These are phyloP conservation scores for Hipposideros larvatus DNA, from an alignment of 2,797 vertebrate species.

Conservation along the genomic window DNA sequence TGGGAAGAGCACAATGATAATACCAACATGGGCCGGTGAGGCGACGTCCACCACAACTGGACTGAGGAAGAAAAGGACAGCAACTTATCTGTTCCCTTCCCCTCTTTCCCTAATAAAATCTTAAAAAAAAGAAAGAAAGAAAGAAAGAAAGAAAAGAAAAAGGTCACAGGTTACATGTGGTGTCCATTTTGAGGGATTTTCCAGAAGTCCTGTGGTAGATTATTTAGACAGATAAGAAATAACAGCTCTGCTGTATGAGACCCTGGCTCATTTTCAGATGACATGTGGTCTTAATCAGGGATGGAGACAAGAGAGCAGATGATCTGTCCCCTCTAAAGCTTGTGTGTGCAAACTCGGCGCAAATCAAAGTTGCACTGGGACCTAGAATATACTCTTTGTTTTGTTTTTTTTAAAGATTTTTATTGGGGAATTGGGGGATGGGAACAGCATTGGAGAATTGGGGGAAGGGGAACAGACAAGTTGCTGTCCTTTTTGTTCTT, in stretches of 20 bases:
- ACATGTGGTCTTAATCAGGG: background rate
- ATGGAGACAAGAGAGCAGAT: background rate
- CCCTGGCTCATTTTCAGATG: background rate
- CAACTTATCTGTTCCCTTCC: too few relatives aligned
- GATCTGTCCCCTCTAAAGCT: background rate
- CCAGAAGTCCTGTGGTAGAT: background rate
- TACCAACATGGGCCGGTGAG: too few relatives aligned
- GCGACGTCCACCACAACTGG: too few relatives aligned
- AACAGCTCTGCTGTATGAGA: background rate
- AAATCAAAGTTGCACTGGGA: background rate
- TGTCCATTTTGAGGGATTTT: background rate
- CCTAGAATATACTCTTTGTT: background rate
- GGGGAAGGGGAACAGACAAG: too few relatives aligned
- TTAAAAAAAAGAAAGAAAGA: too few relatives aligned
- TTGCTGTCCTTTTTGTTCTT: too few relatives aligned
- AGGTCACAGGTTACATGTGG: background rate
- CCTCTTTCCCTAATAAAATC: too few relatives aligned
- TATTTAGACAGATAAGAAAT: constrained; percentile 13
- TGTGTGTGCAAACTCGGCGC: background rate
- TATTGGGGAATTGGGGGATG: too few relatives aligned
- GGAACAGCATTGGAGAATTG: too few relatives aligned
- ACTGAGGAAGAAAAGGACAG: too few relatives aligned
- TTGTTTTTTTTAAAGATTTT: too few relatives aligned
- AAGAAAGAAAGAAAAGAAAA: background rate
- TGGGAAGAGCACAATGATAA: too few relatives aligned